Conservation (phyloP, 2,888 invertebrate genomes). For the Cepaea hortensis region DNA sequence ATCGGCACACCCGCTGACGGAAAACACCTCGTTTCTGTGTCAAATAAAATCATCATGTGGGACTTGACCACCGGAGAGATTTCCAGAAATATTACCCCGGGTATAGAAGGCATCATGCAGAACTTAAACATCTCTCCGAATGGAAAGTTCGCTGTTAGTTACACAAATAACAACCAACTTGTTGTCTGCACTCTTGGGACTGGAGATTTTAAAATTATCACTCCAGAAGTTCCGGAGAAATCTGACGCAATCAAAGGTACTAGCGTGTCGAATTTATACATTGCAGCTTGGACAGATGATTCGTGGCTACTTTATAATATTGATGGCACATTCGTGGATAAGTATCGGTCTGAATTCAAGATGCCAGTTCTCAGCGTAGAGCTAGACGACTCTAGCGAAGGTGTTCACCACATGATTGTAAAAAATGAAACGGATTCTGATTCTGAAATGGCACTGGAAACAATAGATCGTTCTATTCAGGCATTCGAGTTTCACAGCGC, state of each 20-base stretch:
- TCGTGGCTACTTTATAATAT: constrained; percentile 70
- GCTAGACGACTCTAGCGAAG: constrained; percentile 56
- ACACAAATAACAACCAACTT: constrained; percentile 95
- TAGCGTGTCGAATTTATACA: constrained; percentile 68
- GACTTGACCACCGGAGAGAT: constrained; percentile 96
- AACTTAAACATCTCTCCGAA: constrained; percentile 93
- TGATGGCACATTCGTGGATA: constrained; percentile 62
- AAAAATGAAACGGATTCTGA: constrained; percentile 68
- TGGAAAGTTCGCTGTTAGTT: constrained; percentile 96
- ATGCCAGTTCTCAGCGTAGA: constrained; percentile 65
- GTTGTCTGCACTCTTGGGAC: constrained; percentile 93
- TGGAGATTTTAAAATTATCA: constrained; percentile 91
- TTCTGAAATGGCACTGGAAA: constrained; percentile 72
- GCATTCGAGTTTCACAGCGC: constrained; percentile 76
- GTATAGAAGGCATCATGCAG: constrained; percentile 94
- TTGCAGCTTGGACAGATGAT: constrained; percentile 68
- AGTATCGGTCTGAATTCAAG: constrained; percentile 62
- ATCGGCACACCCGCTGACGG: constrained; percentile 73
- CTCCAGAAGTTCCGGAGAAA: constrained; percentile 86
- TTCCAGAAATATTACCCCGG: constrained; percentile 90
- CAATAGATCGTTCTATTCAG: constrained; percentile 66
- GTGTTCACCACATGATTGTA: constrained; percentile 61
- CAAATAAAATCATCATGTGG: constrained; percentile 97
- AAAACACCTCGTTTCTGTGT: constrained; percentile 91
- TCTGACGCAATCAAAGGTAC: constrained; percentile 70